phyloP scores from a whole-genome alignment of 1,140 invertebrate genomes.

The Halotydeus destructor region DNA sequence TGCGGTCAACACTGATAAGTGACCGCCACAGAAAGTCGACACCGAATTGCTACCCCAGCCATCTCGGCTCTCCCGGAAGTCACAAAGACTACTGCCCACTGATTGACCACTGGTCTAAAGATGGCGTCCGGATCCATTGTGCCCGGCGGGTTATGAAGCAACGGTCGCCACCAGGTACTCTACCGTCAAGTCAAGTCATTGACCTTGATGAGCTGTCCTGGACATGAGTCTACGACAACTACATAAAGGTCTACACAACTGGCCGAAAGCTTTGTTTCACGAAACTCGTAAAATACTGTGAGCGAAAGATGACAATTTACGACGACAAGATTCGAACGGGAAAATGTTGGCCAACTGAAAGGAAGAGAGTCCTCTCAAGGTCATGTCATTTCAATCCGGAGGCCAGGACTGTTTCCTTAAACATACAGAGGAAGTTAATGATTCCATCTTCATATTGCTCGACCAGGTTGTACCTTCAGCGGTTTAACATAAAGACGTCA shows the following conservation, averaged over 20 bases:
- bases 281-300: slow-evolving; percentile 14
- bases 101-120: slow-evolving; percentile 4
- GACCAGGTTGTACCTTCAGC: no score
- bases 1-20: no score
- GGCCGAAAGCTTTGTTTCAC: slow-evolving; percentile 12
- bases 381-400: slow-evolving; percentile 10
- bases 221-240: slow-evolving; percentile 1
- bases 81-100: slow-evolving; percentile 12
- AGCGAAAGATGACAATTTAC: slow-evolving; percentile 8
- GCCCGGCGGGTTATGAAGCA: slow-evolving; percentile 15
- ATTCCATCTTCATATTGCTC: slow-evolving; percentile 1
- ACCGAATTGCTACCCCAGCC: no score
- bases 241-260: background rate
- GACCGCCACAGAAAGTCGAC: no score
- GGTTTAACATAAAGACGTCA: no score
- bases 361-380: slow-evolving; percentile 1
- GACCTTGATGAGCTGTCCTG: slow-evolving; percentile 13
- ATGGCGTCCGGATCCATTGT: slow-evolving; percentile 12
- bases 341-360: background rate
- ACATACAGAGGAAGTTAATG: slow-evolving; percentile 9
- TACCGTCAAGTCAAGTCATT: slow-evolving; percentile 14
- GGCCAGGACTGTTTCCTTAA: slow-evolving; percentile 13
- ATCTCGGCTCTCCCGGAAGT: slow-evolving; percentile 16
- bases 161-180: no score
- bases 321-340: slow-evolving; percentile 12